Percentiles rank a stretch among this genome's conserved stretches.
phyloP scores from a whole-genome alignment of 1,140 invertebrate species.

The Bradynema listronoti region DNA sequence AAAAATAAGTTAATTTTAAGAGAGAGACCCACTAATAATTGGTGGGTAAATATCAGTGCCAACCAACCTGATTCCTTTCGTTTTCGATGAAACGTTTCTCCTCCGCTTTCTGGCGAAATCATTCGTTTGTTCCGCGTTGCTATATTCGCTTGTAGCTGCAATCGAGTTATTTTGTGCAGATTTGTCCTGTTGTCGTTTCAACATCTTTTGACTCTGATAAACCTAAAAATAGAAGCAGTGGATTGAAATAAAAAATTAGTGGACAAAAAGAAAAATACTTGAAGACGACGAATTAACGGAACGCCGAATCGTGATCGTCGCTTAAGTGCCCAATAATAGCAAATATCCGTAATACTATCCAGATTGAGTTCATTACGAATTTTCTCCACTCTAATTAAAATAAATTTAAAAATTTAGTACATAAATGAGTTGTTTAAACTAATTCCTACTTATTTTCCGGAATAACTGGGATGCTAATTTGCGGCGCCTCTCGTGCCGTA shows the following conservation, averaged over 20 bases:
- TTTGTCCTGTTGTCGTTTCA: too few species aligned
- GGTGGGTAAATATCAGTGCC: too few species aligned
- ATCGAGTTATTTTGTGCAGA: too few species aligned
- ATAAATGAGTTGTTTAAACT: neutral
- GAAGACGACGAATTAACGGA: slow-evolving; percentile 72
- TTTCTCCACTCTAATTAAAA: slow-evolving; percentile 33
- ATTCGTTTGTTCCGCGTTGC: too few species aligned
- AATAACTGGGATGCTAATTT: slow-evolving; percentile 36
- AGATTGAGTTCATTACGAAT: slow-evolving; percentile 27
- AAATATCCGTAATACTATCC: slow-evolving; percentile 29
- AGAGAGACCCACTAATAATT: too few species aligned
- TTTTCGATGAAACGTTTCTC: too few species aligned
- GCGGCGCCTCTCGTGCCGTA: slow-evolving; percentile 5
- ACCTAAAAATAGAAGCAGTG: slow-evolving; percentile 7
- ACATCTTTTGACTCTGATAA: slow-evolving; percentile 25
- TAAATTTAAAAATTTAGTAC: slow-evolving; percentile 1
- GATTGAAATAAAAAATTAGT: neutral
- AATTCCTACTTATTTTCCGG: slow-evolving; percentile 26
- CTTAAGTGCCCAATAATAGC: slow-evolving; percentile 77
- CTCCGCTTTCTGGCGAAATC: too few species aligned
- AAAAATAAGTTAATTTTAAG: too few species aligned
- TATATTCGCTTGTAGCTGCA: too few species aligned
- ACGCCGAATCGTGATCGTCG: slow-evolving; percentile 90
- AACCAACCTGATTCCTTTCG: too few species aligned
- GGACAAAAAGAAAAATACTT: slow-evolving; percentile 25